These are phyloP conservation scores for Anastatus disparis DNA, from an alignment of 1,140 invertebrate genomes.

Conservation along the genomic window DNA sequence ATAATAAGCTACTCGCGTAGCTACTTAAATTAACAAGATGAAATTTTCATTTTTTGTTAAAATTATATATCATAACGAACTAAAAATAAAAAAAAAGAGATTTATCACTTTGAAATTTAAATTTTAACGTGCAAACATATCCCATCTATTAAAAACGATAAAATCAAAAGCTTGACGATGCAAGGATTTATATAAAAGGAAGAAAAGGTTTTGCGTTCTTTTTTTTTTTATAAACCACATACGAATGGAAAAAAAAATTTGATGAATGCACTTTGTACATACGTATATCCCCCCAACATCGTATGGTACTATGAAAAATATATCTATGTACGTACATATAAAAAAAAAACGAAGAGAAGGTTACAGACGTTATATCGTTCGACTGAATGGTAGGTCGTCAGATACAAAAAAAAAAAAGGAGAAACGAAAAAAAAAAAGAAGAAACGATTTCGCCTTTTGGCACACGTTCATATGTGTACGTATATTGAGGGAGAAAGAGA, in stretches of 20 bases:
- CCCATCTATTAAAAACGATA: neutral
- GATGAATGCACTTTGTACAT: constrained; percentile 23
- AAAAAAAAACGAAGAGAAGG: neutral
- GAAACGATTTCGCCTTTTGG: constrained; percentile 17
- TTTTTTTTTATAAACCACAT: neutral
- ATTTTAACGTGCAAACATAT: neutral
- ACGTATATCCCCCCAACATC: too few species aligned
- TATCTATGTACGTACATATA: neutral
- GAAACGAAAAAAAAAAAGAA: too few species aligned
- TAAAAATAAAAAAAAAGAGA: neutral
- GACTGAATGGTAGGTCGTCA: neutral
- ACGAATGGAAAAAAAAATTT: constrained; percentile 10
- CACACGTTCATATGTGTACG: neutral
- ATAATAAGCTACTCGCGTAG: too few species aligned
- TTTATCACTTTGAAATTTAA: neutral
- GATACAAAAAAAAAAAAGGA: too few species aligned
- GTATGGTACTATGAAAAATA: neutral
- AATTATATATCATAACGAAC: neutral
- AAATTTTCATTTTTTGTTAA: neutral
- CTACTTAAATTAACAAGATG: neutral
- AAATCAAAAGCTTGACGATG: neutral
- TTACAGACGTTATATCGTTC: neutral
- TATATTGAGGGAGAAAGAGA: too few species aligned
- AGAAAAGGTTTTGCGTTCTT: too few species aligned
- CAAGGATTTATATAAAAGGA: too few species aligned